Percentiles rank a stretch among this genome's conserved stretches.
These are phyloP conservation scores for Pomatorhinus ruficollis DNA, from an alignment of 2,113 vertebrate species.

Conservation along the genomic window DNA sequence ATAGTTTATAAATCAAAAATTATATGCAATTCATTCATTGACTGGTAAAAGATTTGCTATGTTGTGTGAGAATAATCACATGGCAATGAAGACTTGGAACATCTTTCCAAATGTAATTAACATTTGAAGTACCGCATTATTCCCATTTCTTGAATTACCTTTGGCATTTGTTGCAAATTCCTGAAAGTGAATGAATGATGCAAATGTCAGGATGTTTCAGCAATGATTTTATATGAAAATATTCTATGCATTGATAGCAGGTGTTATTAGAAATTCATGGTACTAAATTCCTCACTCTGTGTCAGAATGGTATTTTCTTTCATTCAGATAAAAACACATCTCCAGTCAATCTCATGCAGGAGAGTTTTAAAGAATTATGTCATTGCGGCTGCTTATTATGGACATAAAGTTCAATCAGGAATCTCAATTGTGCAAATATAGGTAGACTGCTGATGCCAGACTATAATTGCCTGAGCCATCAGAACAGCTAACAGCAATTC, in stretches of 20 bases:
- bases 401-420: neutral
- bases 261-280: neutral
- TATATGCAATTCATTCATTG: neutral
- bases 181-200: neutral
- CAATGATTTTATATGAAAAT: neutral
- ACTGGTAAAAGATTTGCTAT: neutral
- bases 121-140: neutral
- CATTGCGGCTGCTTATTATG: neutral
- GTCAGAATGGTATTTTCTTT: neutral
- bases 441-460: neutral
- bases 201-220: neutral
- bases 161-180: neutral
- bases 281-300: neutral
- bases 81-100: neutral
- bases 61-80: neutral
- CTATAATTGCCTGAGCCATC: neutral
- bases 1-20: neutral
- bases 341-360: neutral
- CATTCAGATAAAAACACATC: neutral
- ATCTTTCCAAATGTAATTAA: neutral
- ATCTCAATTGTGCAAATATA: neutral
- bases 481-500: neutral
- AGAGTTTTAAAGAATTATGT: neutral
- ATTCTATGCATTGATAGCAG: neutral
- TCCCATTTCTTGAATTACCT: neutral